These are phyloP conservation scores for Castor canadensis DNA, from an alignment of 2,113 vertebrate genomes.

Conservation along the genomic window DNA sequence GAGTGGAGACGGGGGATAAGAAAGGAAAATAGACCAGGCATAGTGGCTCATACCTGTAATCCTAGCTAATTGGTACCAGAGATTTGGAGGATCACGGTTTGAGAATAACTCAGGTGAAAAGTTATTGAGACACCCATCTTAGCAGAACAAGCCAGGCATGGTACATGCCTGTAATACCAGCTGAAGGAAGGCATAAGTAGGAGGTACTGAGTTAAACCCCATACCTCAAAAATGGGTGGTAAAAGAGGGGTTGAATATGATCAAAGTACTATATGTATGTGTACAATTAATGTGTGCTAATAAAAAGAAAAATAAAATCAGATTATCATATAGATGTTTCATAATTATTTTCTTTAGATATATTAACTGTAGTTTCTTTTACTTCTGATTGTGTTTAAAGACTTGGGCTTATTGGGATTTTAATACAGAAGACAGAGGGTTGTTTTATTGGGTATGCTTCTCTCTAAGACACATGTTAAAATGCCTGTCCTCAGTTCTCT, in stretches of 20 bases:
- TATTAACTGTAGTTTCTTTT: not conserved
- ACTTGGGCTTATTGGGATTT: not conserved
- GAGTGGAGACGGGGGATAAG: rapidly evolving
- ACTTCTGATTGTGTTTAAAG: not conserved
- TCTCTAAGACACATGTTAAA: not conserved
- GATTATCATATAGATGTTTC: not conserved
- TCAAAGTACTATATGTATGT: not conserved
- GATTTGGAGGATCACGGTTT: too few relatives aligned
- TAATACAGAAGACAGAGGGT: not conserved
- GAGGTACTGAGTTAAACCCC: too few relatives aligned
- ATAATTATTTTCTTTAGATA: not conserved
- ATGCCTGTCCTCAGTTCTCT: not conserved
- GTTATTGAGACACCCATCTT: too few relatives aligned
- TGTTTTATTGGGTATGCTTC: not conserved
- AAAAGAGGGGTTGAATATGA: not conserved
- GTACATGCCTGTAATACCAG: too few relatives aligned
- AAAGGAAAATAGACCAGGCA: too few relatives aligned
- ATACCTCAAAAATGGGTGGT: too few relatives aligned
- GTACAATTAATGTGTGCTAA: not conserved
- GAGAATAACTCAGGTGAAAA: too few relatives aligned
- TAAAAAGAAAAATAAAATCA: not conserved
- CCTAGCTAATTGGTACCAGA: too few relatives aligned
- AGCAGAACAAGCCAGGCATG: too few relatives aligned
- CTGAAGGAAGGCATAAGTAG: too few relatives aligned
- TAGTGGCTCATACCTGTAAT: too few relatives aligned